Evolutionary conservation across 2,888 invertebrate genomes (phyloP), one percentile per base, ranked within the genome.

Genomic region (Unio delphinus): DNA sequence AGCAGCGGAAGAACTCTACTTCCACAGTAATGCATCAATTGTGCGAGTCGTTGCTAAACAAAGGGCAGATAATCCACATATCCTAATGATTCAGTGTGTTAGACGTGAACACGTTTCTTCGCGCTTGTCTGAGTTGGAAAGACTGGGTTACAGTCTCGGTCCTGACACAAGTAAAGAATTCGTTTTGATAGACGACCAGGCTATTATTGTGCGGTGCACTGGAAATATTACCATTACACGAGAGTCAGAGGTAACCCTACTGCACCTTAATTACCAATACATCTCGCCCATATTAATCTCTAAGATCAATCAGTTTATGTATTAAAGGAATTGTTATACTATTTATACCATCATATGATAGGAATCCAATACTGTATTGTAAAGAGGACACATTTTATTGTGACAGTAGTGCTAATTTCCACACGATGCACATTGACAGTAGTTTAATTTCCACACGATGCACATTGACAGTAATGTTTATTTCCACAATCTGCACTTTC

Each of bases 141-240:
- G 23, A 15, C 56, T 64, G 20, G 64, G 64, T 1, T 64, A 64
- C 56, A 56, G 56, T 18, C 8, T 26, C 11, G 64, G 64, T 5
- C 64, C 64, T 11, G 64, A 64, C 34, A 64, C 64, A 6, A 64
- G 57, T 20, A 17, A n/a, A 28, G 64, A 64, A 26, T 64, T 64
- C n/a, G 55, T 30, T 26, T 57, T 64, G 17, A 15, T 18, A 18
- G 64, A 64, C 57, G 64, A 57, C 4, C 64, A 64, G 64, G 17
- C 18, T 56, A 28, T 64, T 11, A 28, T 28, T 17, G 17, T 64
- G 8, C 8, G 18, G 17, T 64, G 55, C 30, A n/a, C 28, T 30
- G 64, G 64, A 56, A 64, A 64, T n/a, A 64, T 64, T 56, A 28
- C 56, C 3, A 55, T 64, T 4, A 64, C 20, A 8, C 55, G 57